phyloP scores from a whole-genome alignment of 2,797 vertebrate genomes.

The Hafferia zeledoni region DNA sequence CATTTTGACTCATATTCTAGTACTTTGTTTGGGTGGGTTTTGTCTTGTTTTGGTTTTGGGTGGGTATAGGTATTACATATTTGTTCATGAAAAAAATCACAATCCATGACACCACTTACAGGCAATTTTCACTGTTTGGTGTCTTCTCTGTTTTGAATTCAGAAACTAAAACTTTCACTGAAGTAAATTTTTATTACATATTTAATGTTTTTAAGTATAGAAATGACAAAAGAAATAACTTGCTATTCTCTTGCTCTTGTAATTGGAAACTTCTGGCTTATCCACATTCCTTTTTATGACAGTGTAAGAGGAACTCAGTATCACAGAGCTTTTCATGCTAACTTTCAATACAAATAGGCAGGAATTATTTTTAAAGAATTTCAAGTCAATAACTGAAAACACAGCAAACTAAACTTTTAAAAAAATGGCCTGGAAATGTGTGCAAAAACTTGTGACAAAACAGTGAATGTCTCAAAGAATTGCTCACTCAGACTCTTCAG shows the following conservation, averaged over 20 bases:
- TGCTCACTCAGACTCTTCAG: conserved; percentile 36
- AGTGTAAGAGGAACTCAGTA: background rate
- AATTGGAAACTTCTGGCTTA: background rate
- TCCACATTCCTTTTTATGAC: background rate
- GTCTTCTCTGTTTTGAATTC: background rate
- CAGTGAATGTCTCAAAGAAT: background rate
- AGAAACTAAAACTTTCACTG: background rate
- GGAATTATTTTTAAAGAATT: background rate
- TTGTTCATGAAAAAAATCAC: background rate
- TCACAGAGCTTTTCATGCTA: background rate
- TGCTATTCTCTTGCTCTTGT: background rate
- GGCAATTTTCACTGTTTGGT: background rate
- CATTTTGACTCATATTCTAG: background rate
- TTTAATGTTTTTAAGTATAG: background rate
- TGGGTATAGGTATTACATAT: background rate
- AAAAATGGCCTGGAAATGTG: background rate
- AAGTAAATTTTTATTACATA: background rate
- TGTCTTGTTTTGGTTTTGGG: background rate
- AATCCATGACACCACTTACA: background rate
- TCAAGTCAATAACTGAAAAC: background rate
- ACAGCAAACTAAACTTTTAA: background rate
- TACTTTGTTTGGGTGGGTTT: background rate
- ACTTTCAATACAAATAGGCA: background rate
- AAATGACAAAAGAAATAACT: background rate
- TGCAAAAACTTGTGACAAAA: background rate